phyloP scores from a whole-genome alignment of 2,113 vertebrate genomes.

The Colistium nudipinnis region DNA sequence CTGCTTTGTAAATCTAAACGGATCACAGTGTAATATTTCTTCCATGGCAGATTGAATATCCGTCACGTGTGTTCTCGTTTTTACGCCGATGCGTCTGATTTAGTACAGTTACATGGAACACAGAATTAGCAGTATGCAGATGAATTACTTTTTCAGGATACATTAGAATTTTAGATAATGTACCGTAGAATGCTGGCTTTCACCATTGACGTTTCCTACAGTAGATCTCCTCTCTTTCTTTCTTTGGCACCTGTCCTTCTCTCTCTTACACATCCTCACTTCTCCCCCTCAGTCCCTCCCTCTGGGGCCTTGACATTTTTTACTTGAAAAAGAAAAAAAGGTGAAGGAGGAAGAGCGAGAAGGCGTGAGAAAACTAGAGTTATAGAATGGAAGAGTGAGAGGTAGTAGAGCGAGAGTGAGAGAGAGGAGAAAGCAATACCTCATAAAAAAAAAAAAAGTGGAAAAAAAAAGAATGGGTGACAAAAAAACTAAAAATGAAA shows the following conservation, averaged over 20 bases:
- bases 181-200: constrained; percentile 3
- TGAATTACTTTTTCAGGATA: background rate
- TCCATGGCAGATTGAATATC: background rate
- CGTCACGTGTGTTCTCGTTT: background rate
- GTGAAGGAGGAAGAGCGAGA: constrained; percentile 25
- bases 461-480: constrained; percentile 42
- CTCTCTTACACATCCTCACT: constrained; percentile 23
- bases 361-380: constrained; percentile 30
- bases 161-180: background rate
- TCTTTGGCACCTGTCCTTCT: constrained; percentile 36
- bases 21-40: background rate
- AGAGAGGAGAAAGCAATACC: constrained; percentile 12
- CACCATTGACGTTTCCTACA: constrained; percentile 37
- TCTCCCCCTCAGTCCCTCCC: constrained; percentile 36
- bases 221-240: constrained; percentile 29
- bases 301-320: constrained; percentile 50
- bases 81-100: background rate
- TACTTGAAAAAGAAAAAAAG: constrained; percentile 30
- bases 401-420: background rate
- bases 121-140: background rate
- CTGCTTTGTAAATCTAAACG: background rate
- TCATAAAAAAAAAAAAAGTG: constrained; percentile 41
- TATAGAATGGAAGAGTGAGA: constrained; percentile 20
- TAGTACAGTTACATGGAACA: background rate
- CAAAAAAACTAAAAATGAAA: constrained; percentile 59